Evolutionary conservation across 2,888 invertebrate species (phyloP), one percentile per base, ranked within the genome.

Genomic region (Oscheius sp.): DNA sequence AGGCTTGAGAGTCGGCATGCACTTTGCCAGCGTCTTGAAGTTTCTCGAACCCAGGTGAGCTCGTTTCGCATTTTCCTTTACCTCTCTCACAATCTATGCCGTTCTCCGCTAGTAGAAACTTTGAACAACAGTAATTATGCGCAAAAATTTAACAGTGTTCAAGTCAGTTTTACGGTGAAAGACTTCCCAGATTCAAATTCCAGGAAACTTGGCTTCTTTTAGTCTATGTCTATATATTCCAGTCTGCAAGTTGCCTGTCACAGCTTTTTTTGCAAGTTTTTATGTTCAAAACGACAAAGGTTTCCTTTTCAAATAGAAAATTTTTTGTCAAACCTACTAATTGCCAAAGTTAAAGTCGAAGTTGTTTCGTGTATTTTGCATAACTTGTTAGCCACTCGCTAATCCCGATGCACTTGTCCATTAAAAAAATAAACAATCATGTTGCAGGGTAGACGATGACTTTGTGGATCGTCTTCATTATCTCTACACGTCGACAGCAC

Each of bases 11-110:
- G 86, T 89, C 58, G 87, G 89, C 42, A 83, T 89, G 79, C 89
- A 89, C 78, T 89, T 88, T 58, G 87, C 89, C 60, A 86, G 89
- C 11, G 89, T 88, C 13, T 77, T 89, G 33, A 77, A 87, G 51
- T 82, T 86, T 55, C 80, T 89, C 29, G 87, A 89, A 76, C 88
- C 89, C 50, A 89, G 91, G 74, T 89, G 74, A 35, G 84, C 78
- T 48, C 9, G 32, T n/a, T 35, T 51, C 50, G 29, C 50, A 21
- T 21, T 42, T 42, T 42, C 32, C 13, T 65, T 48, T 50, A 32
- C 13, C 29, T 21, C 29, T n/a, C 50, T 65, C 65, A 13, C 50
- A n/a, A 13, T 65, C 65, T 48, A 13, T 65, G 10, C 35, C 53
- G 47, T 29, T 21, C 68, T 68, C 55, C 2, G 53, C 50, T 21